Conservation (phyloP, 1,140 invertebrate species). For the Scaptomyza hsui region DNA sequence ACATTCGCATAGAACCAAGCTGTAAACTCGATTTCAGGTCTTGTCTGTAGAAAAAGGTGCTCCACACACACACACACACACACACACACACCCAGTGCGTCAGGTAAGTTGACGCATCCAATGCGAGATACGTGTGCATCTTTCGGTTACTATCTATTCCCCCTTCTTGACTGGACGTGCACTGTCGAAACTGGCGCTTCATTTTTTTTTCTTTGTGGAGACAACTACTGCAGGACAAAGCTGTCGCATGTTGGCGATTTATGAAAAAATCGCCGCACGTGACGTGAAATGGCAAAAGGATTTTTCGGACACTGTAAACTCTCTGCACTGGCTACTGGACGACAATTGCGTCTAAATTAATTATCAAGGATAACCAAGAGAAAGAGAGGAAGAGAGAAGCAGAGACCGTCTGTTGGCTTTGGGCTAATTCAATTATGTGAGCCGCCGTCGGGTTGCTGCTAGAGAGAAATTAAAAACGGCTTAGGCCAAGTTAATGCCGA, state of each 20-base stretch:
- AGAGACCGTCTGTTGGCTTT: slow-evolving; percentile 22
- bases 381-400: too few species aligned
- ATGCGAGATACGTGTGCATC: slow-evolving; percentile 73
- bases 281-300: slow-evolving; percentile 65
- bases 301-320: slow-evolving; percentile 44
- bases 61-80: slow-evolving; percentile 5
- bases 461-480: slow-evolving; percentile 74
- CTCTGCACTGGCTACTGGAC: slow-evolving; percentile 19
- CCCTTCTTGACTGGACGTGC: slow-evolving; percentile 51
- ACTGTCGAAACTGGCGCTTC: slow-evolving; percentile 75
- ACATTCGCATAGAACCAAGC: slow-evolving; percentile 34
- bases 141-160: slow-evolving; percentile 38
- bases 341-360: slow-evolving; percentile 80
- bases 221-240: slow-evolving; percentile 58
- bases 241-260: slow-evolving; percentile 63
- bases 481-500: slow-evolving; percentile 75
- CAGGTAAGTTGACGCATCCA: slow-evolving; percentile 55
- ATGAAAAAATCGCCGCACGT: slow-evolving; percentile 68
- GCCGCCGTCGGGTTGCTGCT: slow-evolving; percentile 32
- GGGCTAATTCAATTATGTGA: slow-evolving; percentile 77
- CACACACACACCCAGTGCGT: neutral
- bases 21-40: slow-evolving; percentile 73
- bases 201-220: slow-evolving; percentile 48
- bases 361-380: slow-evolving; percentile 74
- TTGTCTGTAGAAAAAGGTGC: slow-evolving; percentile 55